Percentiles rank a stretch among this genome's conserved stretches.
phyloP scores from a whole-genome alignment of 2,113 vertebrate genomes.

The Sebastes schlegelii region DNA sequence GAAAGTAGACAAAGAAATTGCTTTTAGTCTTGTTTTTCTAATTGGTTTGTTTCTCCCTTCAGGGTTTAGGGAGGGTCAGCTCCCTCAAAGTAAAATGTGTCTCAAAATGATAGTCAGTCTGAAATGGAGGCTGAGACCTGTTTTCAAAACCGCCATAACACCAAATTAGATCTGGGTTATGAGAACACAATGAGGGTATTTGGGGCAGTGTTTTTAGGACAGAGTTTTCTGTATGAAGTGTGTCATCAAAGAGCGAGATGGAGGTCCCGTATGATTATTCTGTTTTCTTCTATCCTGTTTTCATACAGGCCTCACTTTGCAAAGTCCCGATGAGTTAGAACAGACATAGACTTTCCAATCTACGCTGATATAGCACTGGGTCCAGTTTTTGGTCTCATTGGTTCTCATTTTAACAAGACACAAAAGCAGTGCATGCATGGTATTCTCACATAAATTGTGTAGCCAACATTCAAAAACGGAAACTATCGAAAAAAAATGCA shows the following conservation, averaged over 20 bases:
- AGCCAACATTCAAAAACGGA: background rate
- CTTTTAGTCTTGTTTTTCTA: slow-evolving; percentile 37
- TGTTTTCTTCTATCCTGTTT: background rate
- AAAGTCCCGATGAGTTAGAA: background rate
- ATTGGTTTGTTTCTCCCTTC: slow-evolving; percentile 24
- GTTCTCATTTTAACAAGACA: background rate
- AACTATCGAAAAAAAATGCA: background rate
- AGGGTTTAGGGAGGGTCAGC: slow-evolving; percentile 12
- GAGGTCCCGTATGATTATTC: slow-evolving; percentile 5
- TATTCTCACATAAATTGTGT: background rate
- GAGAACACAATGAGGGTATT: slow-evolving; percentile 47
- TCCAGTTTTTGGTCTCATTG: background rate
- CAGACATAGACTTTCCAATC: background rate
- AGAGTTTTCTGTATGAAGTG: slow-evolving; percentile 26
- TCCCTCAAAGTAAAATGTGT: slow-evolving; percentile 23
- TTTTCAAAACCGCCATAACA: slow-evolving; percentile 39
- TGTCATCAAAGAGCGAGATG: slow-evolving; percentile 28
- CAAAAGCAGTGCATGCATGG: background rate
- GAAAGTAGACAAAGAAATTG: slow-evolving; percentile 22
- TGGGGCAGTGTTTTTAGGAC: slow-evolving; percentile 63
- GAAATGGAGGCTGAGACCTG: slow-evolving; percentile 50
- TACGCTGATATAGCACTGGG: background rate
- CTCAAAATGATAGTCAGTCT: background rate
- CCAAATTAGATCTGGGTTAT: slow-evolving; percentile 68
- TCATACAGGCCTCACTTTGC: background rate